Base-by-base conservation (phyloP, 2,797 vertebrate species). In the Crax fasciolata region DNA sequence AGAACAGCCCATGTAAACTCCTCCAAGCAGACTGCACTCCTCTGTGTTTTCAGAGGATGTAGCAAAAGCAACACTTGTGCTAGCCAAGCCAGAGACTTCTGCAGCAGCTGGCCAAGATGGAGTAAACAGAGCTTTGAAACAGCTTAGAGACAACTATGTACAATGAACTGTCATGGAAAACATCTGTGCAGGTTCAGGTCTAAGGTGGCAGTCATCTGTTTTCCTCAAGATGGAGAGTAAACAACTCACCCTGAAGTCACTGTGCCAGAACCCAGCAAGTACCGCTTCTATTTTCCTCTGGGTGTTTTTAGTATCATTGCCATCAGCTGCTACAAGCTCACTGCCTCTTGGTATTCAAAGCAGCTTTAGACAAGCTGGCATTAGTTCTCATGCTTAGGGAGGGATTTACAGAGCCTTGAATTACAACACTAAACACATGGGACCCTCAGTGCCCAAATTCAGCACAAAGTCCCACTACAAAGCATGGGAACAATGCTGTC, bases 351-450 rank as follows among this genome's bases (percentile, higher is more conserved):
- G 61, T 72, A 92, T 77, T 75, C 0, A 1, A 88, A 93, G 85
- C 77, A 88, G 90, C 93, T 91, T 73, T 95, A 63, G 83, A 91
- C 91, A 94, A 81, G 74, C 83, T 93, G 80, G 90, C 71, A 67
- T 79, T 80, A 80, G 82, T 54, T 84, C 85, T 76, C 24, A 0
- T 43, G 73, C 83, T 91, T 85, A 81, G n/a, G 21, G 13, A 86
- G 8, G 76, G 85, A 95, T 95, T 86, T 93, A 58, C 66, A 91
- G 77, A 86, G 77, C 74, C 55, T 63, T 70, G 48, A 62, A 55
- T 46, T 82, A 88, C 90, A 95, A 38, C 66, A 70, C 70, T 48
- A 87, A 77, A 41, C 80, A 62, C 52, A 38, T 13, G 28, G 55
- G 27, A 75, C 76, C 55, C 77, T 84, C 58, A 84, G 83, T 55